A percentile compares a stretch with the other conserved stretches of the same genome.
phyloP scores from a whole-genome alignment of 2,797 vertebrate genomes.

The Sternarchorhynchus goeldii region DNA sequence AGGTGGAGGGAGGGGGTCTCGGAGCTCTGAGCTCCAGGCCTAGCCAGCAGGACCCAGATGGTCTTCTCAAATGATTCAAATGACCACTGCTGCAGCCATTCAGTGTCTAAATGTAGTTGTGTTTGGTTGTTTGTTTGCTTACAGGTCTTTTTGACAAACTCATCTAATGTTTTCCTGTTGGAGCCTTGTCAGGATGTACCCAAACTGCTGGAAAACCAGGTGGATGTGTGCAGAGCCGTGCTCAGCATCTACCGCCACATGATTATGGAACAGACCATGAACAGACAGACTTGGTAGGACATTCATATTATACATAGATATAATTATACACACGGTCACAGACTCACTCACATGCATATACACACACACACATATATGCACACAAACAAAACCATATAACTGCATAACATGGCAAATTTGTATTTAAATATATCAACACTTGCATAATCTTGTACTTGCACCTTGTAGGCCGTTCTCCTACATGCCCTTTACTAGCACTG shows the following conservation, averaged over 20 bases:
- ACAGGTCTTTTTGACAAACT: constrained; percentile 96
- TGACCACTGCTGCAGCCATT: no score
- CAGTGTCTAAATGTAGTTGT: not conserved
- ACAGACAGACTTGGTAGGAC: constrained; percentile 91
- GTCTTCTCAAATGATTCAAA: no score
- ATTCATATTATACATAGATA: not conserved
- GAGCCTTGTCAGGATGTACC: constrained; percentile 93
- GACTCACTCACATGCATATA: no score
- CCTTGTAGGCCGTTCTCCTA: not conserved
- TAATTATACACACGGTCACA: no score
- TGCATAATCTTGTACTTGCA: no score
- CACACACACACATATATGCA: no score
- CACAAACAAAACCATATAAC: not conserved
- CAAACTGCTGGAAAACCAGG: constrained; percentile 91
- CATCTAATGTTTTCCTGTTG: constrained; percentile 93
- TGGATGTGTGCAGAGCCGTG: constrained; percentile 93
- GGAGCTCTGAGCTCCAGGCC: no score
- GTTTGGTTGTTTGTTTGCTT: not conserved
- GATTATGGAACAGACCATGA: constrained; percentile 98
- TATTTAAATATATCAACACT: no score
- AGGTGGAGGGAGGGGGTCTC: no score
- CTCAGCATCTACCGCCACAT: constrained; percentile 94
- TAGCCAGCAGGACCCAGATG: no score
- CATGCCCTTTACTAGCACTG: not conserved
- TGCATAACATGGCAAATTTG: no score